Evolutionary conservation across 1,140 invertebrate genomes (phyloP).

Genomic region (Ridgeia piscesae): DNA sequence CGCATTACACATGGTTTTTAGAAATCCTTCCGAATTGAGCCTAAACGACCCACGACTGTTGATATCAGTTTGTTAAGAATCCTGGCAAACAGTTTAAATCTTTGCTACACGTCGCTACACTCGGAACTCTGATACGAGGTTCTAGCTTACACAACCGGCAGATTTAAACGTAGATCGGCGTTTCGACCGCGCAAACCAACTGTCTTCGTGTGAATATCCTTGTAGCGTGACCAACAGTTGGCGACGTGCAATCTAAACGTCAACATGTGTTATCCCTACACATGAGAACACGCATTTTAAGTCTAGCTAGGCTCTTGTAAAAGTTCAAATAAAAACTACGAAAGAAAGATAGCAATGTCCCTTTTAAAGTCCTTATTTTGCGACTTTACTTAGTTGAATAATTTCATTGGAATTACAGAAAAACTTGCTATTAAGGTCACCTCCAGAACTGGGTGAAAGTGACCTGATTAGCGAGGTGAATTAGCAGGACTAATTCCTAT

Average conservation of each 20-base stretch:
- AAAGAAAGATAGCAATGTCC: neutral
- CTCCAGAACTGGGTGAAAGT: too few species aligned
- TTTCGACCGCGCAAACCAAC: neutral
- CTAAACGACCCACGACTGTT: neutral
- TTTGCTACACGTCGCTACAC: neutral
- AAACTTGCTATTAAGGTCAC: too few species aligned
- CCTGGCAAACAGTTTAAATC: neutral
- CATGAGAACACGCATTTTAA: neutral
- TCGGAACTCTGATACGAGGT: neutral
- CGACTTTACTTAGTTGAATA: neutral
- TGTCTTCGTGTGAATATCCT: neutral
- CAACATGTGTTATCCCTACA: neutral
- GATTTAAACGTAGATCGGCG: neutral
- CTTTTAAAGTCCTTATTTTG: neutral
- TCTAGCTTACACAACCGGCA: neutral
- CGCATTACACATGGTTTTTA: neutral
- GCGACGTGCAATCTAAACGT: neutral
- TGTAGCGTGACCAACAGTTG: neutral
- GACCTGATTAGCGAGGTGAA: too few species aligned
- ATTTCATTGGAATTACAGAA: too few species aligned
- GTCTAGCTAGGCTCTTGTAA: neutral
- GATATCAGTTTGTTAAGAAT: neutral
- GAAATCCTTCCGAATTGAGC: neutral
- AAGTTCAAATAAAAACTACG: neutral
- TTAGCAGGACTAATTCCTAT: too few species aligned